phyloP scores from a whole-genome alignment of 2,113 vertebrate species.

The Pluvialis apricaria region DNA sequence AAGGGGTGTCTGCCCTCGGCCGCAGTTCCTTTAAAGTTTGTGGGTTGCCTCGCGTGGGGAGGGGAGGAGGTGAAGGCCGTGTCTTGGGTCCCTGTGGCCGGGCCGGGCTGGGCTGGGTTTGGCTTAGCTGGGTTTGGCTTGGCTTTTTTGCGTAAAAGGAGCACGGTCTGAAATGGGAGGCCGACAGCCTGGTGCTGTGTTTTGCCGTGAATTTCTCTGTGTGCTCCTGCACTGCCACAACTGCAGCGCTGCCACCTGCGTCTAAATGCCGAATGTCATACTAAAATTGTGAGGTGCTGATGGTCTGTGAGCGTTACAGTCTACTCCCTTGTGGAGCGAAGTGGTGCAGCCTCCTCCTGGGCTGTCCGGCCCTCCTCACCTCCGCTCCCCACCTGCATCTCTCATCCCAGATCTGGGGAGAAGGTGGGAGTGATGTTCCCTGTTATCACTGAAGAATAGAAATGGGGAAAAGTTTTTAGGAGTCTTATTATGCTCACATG shows the following conservation, averaged over 20 bases:
- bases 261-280: not conserved
- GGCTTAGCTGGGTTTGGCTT: too few relatives aligned
- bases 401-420: not conserved
- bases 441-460: rapidly evolving
- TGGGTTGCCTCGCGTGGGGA: too few relatives aligned
- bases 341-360: rapidly evolving
- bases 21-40: not conserved
- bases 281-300: rapidly evolving
- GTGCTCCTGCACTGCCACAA: not conserved
- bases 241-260: rapidly evolving
- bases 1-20: not conserved
- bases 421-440: not conserved
- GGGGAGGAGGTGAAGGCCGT: not conserved
- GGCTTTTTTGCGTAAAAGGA: too few relatives aligned
- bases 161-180: rapidly evolving
- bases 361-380: too few relatives aligned
- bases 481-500: not conserved
- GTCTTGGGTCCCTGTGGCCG: not conserved
- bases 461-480: not conserved
- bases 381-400: not conserved
- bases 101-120: not conserved
- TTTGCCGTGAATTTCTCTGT: rapidly evolving
- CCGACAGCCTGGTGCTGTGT: rapidly evolving
- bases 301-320: rapidly evolving
- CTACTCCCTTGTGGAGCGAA: rapidly evolving